A percentile compares a stretch with the other conserved stretches of the same genome.
Conservation (phyloP, 2,797 vertebrate species). For the Argya squamiceps region DNA sequence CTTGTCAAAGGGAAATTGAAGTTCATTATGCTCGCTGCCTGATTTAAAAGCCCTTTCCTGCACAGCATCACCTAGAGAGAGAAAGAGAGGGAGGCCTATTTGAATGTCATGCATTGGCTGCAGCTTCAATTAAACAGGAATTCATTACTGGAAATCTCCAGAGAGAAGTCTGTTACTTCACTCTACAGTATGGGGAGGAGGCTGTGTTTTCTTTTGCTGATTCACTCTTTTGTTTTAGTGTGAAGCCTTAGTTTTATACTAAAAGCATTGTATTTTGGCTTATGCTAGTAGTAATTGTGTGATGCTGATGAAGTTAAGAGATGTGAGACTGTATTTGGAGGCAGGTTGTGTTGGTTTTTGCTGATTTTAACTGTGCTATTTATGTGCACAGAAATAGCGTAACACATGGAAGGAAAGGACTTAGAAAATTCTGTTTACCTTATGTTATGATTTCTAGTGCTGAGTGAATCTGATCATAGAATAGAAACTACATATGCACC, state of each 20-base stretch:
- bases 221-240: neutral
- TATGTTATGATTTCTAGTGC: neutral
- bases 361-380: neutral
- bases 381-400: neutral
- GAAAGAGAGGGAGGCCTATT: slow-evolving; percentile 19
- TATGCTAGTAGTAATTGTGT: neutral
- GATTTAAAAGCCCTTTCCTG: slow-evolving; percentile 73
- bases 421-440: neutral
- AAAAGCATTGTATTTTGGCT: neutral
- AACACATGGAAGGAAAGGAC: neutral
- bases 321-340: neutral
- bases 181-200: neutral
- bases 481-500: neutral
- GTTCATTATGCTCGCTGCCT: slow-evolving; percentile 74
- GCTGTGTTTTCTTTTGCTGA: neutral
- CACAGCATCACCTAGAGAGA: slow-evolving; percentile 46
- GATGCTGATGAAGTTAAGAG: neutral
- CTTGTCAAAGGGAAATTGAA: slow-evolving; percentile 74
- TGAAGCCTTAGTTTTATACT: neutral
- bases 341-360: neutral
- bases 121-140: slow-evolving; percentile 73
- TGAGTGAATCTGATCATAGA: neutral
- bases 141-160: slow-evolving; percentile 73
- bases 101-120: slow-evolving; percentile 19
- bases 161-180: slow-evolving; percentile 54